A percentile compares a stretch with the other conserved stretches of the same genome.
phyloP scores from a whole-genome alignment of 2,113 vertebrate genomes.

The sheep (Ovis aries) region ARS-UI_Ramb_v3.0 NC_056055.1:27345001-27345500 shows the following conservation, averaged over 20 bases:
- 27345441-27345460: background rate
- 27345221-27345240: background rate
- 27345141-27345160: background rate
- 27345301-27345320: background rate
- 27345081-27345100: slow-evolving; percentile 85
- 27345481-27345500: background rate
- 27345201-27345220: background rate
- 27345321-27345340: background rate
- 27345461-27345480: background rate
- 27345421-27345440: background rate
- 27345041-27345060: slow-evolving; percentile 85
- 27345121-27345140: background rate
- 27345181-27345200: background rate
- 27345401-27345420: background rate
- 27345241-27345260: background rate
- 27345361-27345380: background rate
- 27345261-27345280: background rate
- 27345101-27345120: background rate
- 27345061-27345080: slow-evolving; percentile 89
- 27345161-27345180: background rate
- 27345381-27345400: background rate
- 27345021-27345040: slow-evolving; percentile 85
- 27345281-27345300: background rate
- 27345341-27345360: background rate
- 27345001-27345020: slow-evolving; percentile 90